A percentile compares a stretch with the other conserved stretches of the same genome.
Conservation (phyloP, 2,113 vertebrate genomes). For the Ascaphus truei region DNA sequence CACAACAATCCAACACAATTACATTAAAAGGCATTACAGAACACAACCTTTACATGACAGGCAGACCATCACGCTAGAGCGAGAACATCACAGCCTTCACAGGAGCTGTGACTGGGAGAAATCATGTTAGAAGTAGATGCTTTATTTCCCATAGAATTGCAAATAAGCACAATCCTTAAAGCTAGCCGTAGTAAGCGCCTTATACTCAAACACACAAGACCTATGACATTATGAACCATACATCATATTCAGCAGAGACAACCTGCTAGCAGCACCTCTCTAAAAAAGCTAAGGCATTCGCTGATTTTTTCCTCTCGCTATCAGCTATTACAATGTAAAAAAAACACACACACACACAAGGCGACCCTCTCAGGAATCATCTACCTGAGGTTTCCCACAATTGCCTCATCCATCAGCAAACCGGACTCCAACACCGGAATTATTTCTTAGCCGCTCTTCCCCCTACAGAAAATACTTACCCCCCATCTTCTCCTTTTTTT, state of each 20-base stretch:
- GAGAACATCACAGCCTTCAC: not conserved
- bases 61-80: not conserved
- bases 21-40: not conserved
- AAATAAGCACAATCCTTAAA: not conserved
- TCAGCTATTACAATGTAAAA: not conserved
- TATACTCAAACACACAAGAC: not conserved
- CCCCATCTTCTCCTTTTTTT: not conserved
- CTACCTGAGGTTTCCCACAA: constrained; percentile 3
- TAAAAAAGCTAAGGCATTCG: not conserved
- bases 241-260: not conserved
- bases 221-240: not conserved
- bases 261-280: not conserved
- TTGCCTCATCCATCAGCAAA: not conserved
- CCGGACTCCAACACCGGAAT: not conserved
- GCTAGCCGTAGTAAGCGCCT: not conserved
- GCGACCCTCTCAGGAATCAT: not conserved
- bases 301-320: not conserved
- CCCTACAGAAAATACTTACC: not conserved
- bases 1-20: not conserved
- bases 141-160: not conserved
- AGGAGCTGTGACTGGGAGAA: not conserved
- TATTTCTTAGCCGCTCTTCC: not conserved
- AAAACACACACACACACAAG: not conserved
- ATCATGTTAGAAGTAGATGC: not conserved
- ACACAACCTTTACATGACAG: not conserved